A percentile compares a stretch with the other conserved stretches of the same genome.
phyloP scores from a whole-genome alignment of 1,140 invertebrate genomes.

The Teleogryllus occipitalis region DNA sequence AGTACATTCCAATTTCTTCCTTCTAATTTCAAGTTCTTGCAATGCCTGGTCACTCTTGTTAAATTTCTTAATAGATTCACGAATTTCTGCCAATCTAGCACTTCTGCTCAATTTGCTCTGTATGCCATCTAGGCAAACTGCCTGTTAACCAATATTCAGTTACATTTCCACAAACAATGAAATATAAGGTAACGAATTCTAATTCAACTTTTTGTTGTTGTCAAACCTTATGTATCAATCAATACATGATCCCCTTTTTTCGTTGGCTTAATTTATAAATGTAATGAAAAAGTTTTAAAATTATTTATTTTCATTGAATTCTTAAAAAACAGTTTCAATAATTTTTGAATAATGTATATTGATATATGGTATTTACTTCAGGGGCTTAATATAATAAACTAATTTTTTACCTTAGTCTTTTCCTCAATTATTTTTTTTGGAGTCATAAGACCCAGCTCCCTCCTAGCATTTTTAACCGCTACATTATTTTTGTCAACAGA shows the following conservation, averaged over 20 bases:
- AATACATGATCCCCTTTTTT: no score
- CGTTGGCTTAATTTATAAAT: no score
- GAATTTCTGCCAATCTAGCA: conserved; percentile 54
- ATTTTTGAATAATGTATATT: no score
- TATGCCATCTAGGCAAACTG: conserved; percentile 55
- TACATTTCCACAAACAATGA: background rate
- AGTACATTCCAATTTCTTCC: conserved; percentile 28
- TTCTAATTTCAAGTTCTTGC: conserved; percentile 37
- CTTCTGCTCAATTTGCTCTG: conserved; percentile 53
- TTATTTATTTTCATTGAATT: no score
- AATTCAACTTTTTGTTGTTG: background rate
- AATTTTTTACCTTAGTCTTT: background rate
- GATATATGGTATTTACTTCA: no score
- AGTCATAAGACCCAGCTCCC: conserved; percentile 17
- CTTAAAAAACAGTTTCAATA: no score
- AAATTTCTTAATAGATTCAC: conserved; percentile 50
- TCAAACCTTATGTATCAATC: background rate
- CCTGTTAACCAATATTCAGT: conserved; percentile 28
- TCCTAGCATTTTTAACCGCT: conserved; percentile 12
- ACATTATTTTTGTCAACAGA: background rate
- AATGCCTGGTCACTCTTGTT: conserved; percentile 42
- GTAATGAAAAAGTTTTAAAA: no score
- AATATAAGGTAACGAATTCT: background rate
- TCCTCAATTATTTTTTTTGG: conserved; percentile 15
- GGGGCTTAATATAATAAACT: no score